phyloP scores from a whole-genome alignment of 1,140 invertebrate genomes.

The Drosophila ananassae region DNA sequence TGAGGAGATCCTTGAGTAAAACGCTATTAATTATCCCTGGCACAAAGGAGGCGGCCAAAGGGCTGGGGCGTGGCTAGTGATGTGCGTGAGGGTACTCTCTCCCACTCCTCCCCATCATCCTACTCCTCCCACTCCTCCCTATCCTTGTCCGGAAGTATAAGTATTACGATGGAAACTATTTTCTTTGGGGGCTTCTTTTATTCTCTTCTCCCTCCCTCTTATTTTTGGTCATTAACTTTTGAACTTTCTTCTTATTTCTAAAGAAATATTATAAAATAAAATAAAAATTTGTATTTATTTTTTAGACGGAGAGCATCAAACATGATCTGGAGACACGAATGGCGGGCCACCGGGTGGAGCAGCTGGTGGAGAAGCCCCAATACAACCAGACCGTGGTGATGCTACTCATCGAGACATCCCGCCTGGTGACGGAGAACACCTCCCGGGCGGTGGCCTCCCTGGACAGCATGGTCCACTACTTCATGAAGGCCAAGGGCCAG shows the following conservation, averaged over 20 bases:
- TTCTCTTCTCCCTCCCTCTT: not conserved
- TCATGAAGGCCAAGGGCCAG: conserved; percentile 88
- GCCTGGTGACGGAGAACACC: conserved; percentile 88
- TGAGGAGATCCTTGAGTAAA: conserved; percentile 66
- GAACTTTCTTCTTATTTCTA: conserved; percentile 64
- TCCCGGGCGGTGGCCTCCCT: conserved; percentile 86
- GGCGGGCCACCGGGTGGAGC: conserved; percentile 86
- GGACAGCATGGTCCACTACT: conserved; percentile 86
- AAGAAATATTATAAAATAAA: not conserved
- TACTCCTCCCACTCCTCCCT: too few species aligned
- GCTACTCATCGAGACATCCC: conserved; percentile 87
- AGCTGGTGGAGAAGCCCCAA: conserved; percentile 89
- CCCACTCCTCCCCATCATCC: too few species aligned
- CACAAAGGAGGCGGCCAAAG: conserved; percentile 17
- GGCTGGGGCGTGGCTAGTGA: conserved; percentile 8
- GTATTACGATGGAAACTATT: conserved; percentile 62
- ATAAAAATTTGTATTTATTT: conserved; percentile 3
- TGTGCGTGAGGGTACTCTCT: too few species aligned
- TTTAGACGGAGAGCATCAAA: conserved; percentile 82
- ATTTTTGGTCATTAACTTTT: conserved; percentile 79
- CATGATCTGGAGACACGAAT: conserved; percentile 82
- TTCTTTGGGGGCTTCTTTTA: conserved; percentile 5
- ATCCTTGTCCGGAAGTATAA: too few species aligned
- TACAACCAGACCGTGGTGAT: conserved; percentile 90
- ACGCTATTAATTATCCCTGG: conserved; percentile 76